Percentiles rank a stretch among this genome's conserved stretches.
These are phyloP conservation scores for Cirrhinus molitorella DNA, from an alignment of 2,797 vertebrate genomes.

Conservation along the genomic window DNA sequence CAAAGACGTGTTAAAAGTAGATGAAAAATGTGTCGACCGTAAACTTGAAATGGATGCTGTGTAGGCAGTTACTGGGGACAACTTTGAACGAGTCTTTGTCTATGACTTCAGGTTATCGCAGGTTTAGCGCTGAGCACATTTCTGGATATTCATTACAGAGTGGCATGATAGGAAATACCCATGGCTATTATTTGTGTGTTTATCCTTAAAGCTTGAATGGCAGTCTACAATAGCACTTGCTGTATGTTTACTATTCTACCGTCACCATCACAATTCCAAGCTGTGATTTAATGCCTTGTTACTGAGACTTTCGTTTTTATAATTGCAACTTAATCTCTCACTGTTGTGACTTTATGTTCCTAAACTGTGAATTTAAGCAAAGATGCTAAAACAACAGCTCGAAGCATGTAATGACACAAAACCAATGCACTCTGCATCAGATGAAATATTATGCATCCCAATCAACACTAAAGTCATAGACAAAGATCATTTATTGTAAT, in stretches of 20 bases:
- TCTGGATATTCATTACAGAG: not conserved
- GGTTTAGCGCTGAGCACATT: not conserved
- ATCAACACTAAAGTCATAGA: not conserved
- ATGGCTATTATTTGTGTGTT: not conserved
- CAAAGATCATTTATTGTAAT: not conserved
- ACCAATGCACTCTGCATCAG: not conserved
- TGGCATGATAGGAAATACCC: not conserved
- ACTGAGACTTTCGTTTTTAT: too few relatives aligned
- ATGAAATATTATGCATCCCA: not conserved
- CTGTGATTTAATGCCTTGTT: too few relatives aligned
- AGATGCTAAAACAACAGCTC: not conserved
- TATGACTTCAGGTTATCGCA: constrained; percentile 3
- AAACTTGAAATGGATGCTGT: constrained; percentile 34
- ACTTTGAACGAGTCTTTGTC: constrained; percentile 32
- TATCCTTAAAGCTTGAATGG: not conserved
- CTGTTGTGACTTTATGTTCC: too few relatives aligned
- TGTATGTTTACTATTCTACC: too few relatives aligned
- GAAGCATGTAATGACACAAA: not conserved
- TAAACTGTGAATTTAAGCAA: not conserved
- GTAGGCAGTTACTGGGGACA: constrained; percentile 12
- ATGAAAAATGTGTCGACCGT: constrained; percentile 32
- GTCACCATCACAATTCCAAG: too few relatives aligned
- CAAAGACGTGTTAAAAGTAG: constrained; percentile 33
- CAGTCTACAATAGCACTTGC: too few relatives aligned
- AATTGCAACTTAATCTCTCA: too few relatives aligned